Base-by-base conservation (phyloP, 1,140 invertebrate species). In the Dufourea novaeangliae region DNA sequence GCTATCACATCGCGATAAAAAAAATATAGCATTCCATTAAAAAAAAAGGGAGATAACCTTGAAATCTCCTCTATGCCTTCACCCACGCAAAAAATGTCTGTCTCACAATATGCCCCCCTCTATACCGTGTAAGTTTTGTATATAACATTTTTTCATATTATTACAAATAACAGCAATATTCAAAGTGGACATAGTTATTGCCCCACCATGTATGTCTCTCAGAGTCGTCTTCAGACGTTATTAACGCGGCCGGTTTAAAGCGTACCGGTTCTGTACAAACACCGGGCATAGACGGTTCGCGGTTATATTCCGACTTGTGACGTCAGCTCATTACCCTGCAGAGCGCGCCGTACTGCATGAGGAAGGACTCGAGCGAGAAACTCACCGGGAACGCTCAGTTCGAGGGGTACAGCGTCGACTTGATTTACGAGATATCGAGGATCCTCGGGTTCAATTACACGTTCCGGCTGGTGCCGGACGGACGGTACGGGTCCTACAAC, bases 291-390 rank as follows among this genome's bases (percentile, higher is more conserved):
- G 64, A 25, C 34, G 34, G 34, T 59, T 64, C 62, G 52, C 29
- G 29, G 17, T 72, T n/a, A n/a, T n/a, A n/a, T 37, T 62, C 52
- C 54, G 37, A 37, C 50, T 78, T 44, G 52, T 84, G 64, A 86
- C 73, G 68, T 57, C 32, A 41, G 39, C 37, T 75, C 63, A 44
- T 83, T 77, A 78, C 34, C 39, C 57, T 59, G 39, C 91, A 98
- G 97, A 98, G 97, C 91, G 95, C 97, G 71, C 97, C 97, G 0
- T 99, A 98, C 90, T 97, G 96, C 88, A 98, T 98, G 97, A 92
- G 95, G 69, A 97, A 96, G 91, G 95, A 96, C 87, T 97, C 97
- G 0, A 95, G 96, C 75, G 95, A 96, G 78, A 95, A 95, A 68
- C 92, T 98, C 4, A 94, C 94, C 17, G 97, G 97, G 41, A 98